phyloP scores from a whole-genome alignment of 2,888 invertebrate species.

The Linyphia triangularis region DNA sequence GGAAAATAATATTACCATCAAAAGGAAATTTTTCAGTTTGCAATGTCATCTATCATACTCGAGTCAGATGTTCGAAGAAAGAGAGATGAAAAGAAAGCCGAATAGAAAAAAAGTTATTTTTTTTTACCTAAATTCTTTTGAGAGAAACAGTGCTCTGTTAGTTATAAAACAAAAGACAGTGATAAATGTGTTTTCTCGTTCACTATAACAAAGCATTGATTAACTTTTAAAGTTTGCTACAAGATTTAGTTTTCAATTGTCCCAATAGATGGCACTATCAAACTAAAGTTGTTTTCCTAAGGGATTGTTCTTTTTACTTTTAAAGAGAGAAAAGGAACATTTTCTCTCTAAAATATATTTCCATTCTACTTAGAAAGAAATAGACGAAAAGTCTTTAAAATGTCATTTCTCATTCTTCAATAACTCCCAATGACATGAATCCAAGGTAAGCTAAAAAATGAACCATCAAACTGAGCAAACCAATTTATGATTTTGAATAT shows the following conservation, averaged over 20 bases:
- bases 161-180: constrained; percentile 49
- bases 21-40: constrained; percentile 28
- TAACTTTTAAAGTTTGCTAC: neutral
- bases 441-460: no score
- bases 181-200: constrained; percentile 42
- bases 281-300: neutral
- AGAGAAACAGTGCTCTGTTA: constrained; percentile 22
- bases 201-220: constrained; percentile 34
- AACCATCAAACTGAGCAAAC: no score
- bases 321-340: neutral
- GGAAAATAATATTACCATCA: constrained; percentile 7
- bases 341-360: no score
- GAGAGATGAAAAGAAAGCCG: neutral
- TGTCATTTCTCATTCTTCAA: no score
- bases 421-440: no score
- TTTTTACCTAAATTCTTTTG: constrained; percentile 30
- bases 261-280: constrained; percentile 31
- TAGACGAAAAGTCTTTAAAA: no score
- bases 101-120: neutral
- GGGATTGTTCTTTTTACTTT: neutral
- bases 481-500: no score
- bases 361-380: no score
- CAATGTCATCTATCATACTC: constrained; percentile 17
- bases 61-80: constrained; percentile 7
- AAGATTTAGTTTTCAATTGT: neutral